Evolutionary conservation across 2,113 vertebrate genomes (phyloP), one percentile per base, ranked within the genome.

Genomic region (Axis porcinus): DNA sequence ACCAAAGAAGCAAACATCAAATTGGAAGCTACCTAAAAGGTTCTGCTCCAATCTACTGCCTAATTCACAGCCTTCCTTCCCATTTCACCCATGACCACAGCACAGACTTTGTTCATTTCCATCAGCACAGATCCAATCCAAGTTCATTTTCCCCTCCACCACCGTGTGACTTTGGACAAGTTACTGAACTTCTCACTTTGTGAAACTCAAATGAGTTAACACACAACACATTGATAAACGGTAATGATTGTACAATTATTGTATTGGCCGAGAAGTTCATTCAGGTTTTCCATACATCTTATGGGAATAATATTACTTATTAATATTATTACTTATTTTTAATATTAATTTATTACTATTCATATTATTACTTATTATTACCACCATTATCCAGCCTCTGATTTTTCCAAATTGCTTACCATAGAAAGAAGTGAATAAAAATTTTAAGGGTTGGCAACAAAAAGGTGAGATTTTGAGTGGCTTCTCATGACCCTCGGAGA

Each of bases 401-500:
- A 79, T 23, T 89, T 93, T 70, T 92, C 88, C n/a, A 74, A 82
- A 88, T 89, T 78, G 33, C 76, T 86, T 92, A 90, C 50, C 67
- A 52, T 16, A 76, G n/a, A 81, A 6, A 94, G 55, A 74, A 94
- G 79, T 19, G 10, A 97, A 67, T 47, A 81, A 97, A 94, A 50
- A 21, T 17, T 86, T 64, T 36, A 86, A 45, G 33, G 62, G 33
- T 64, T 64, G 9, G 52, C 17, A 86, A 86, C 57, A 78, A 88
- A 81, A 95, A 86, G 93, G 83, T 81, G 40, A 89, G 62, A 94
- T 93, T 97, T 89, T 74, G 25, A 62, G 89, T 92, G 88, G 70
- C 79, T 97, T 95, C 93, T 83, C 40, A 12, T 58, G 95, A 91
- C 95, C 93, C 78, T 96, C 19, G 45, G 93, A 95, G 62, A 93